phyloP scores from a whole-genome alignment of 2,888 invertebrate genomes.

The Cerceris ruficornis region DNA sequence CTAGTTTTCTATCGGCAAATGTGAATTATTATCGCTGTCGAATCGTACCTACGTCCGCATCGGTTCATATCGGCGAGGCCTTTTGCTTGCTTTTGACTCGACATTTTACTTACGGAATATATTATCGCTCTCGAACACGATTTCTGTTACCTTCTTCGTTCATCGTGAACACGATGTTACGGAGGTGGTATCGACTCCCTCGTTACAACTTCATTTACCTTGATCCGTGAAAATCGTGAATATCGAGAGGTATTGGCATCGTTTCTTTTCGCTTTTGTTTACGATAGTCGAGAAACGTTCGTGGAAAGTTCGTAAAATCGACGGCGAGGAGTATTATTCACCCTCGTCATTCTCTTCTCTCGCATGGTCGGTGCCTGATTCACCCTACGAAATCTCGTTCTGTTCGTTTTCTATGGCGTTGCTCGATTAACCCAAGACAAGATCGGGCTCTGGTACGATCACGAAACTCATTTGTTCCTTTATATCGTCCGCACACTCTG shows the following conservation, averaged over 20 bases:
- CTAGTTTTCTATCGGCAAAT: conserved; percentile 35
- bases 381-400: conserved; percentile 46
- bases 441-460: conserved; percentile 70
- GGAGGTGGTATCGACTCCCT: background rate
- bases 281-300: conserved; percentile 35
- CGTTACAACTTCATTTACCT: conserved; percentile 42
- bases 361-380: conserved; percentile 29
- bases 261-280: conserved; percentile 4
- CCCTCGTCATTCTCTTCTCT: conserved; percentile 50
- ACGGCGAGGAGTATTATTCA: conserved; percentile 48
- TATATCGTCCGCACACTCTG: conserved; percentile 60
- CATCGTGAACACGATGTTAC: conserved; percentile 33
- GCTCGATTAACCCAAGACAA: conserved; percentile 71
- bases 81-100: background rate
- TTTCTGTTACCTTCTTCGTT: conserved; percentile 25
- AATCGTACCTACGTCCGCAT: conserved; percentile 31
- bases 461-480: conserved; percentile 71
- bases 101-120: conserved; percentile 18
- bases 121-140: conserved; percentile 21
- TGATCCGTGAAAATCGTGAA: conserved; percentile 13
- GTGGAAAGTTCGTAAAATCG: conserved; percentile 40
- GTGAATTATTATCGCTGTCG: conserved; percentile 38
- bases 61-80: conserved; percentile 15
- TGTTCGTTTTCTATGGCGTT: conserved; percentile 63
- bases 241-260: background rate